Conservation (phyloP, 2,113 vertebrate species). For the Orcinus orca region DNA sequence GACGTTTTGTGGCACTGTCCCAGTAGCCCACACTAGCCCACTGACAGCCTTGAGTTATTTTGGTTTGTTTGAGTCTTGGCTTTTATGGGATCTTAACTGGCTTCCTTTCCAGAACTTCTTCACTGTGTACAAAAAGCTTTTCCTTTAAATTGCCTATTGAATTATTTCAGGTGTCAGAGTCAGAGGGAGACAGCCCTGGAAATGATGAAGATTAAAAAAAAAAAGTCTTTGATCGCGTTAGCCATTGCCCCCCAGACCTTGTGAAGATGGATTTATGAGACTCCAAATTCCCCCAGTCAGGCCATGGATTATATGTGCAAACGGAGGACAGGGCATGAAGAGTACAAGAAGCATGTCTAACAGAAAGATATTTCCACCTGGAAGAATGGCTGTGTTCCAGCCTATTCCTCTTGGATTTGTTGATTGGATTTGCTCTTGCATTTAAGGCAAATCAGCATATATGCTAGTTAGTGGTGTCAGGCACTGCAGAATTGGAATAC, state of each 20-base stretch:
- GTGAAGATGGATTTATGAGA: slow-evolving; percentile 13
- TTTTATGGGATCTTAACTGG: not conserved
- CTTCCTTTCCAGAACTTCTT: slow-evolving; percentile 1
- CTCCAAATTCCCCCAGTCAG: not conserved
- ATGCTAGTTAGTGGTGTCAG: slow-evolving; percentile 61
- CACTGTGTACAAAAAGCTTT: not conserved
- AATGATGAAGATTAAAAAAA: not conserved
- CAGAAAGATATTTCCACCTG: slow-evolving; percentile 58
- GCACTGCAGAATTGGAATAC: slow-evolving; percentile 54
- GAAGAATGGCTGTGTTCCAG: slow-evolving; percentile 34
- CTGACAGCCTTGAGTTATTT: not conserved
- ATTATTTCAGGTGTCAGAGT: slow-evolving; percentile 12
- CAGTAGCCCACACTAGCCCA: not conserved
- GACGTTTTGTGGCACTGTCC: not conserved
- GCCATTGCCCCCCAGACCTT: not conserved
- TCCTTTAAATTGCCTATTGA: slow-evolving; percentile 41
- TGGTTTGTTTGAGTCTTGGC: slow-evolving; percentile 41
- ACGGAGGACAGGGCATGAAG: not conserved
- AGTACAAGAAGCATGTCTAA: not conserved
- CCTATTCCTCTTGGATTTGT: slow-evolving; percentile 48
- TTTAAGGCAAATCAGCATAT: slow-evolving; percentile 63
- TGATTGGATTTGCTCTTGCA: slow-evolving; percentile 70
- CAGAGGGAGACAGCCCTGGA: not conserved
- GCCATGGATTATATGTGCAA: not conserved
- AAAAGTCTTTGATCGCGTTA: not conserved